Percentiles rank a stretch among this genome's conserved stretches.
phyloP scores from a whole-genome alignment of 1,140 invertebrate genomes.

The Neoseiulus cucumeris region DNA sequence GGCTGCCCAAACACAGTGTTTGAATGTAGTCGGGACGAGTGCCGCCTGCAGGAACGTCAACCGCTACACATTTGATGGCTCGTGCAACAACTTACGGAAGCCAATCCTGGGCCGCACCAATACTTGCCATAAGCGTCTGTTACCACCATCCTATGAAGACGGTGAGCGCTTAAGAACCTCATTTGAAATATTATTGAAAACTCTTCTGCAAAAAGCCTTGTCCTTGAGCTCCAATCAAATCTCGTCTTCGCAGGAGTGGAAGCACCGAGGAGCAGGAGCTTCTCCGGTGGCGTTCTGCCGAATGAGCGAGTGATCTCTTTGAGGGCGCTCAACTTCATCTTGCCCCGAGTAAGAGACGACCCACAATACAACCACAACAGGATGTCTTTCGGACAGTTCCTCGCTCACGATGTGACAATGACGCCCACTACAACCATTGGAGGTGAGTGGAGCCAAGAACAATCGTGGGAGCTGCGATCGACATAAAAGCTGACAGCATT shows the following conservation, averaged over 20 bases:
- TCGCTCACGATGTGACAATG: constrained; percentile 12
- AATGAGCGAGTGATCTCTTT: constrained; percentile 8
- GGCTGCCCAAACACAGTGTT: not conserved
- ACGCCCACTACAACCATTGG: constrained; percentile 11
- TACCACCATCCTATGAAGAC: constrained; percentile 26
- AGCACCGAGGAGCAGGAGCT: not conserved
- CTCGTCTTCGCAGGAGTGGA: not conserved
- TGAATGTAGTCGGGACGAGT: not conserved
- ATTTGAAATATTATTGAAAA: too few species aligned
- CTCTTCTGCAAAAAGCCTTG: too few species aligned
- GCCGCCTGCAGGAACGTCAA: not conserved
- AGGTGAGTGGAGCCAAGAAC: not conserved
- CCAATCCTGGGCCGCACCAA: constrained; percentile 30
- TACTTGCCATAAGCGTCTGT: constrained; percentile 25
- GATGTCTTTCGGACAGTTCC: constrained; percentile 13
- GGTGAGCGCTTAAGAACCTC: constrained; percentile 19
- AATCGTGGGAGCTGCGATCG: too few species aligned
- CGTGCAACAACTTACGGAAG: constrained; percentile 46
- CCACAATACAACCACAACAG: not conserved
- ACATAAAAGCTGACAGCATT: too few species aligned
- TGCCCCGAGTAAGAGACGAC: not conserved
- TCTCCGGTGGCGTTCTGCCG: constrained; percentile 16
- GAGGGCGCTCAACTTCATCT: not conserved
- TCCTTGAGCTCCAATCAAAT: too few species aligned
- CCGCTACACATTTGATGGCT: constrained; percentile 35